Conservation (phyloP, 2,113 vertebrate genomes). For the Myanophis thanlyinensis region DNA sequence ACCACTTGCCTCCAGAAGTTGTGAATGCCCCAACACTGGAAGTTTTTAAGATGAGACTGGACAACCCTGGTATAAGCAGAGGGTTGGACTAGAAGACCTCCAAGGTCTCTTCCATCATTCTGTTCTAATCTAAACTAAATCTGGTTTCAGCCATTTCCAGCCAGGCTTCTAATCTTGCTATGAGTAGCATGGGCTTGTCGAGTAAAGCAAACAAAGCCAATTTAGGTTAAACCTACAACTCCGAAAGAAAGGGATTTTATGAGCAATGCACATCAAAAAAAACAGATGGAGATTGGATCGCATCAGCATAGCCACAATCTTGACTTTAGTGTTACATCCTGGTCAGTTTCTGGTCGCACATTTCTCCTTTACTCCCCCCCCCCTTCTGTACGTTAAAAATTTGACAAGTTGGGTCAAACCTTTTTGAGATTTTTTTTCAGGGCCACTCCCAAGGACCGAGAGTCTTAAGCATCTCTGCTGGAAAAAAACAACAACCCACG, state of each 20-base stretch:
- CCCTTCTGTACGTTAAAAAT: not conserved
- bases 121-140: not conserved
- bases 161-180: conserved; percentile 31
- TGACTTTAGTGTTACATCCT: not conserved
- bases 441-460: no score
- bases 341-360: not conserved
- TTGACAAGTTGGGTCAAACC: not conserved
- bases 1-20: no score
- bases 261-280: not conserved
- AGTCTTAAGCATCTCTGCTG: not conserved
- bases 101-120: no score
- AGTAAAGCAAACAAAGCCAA: conserved; percentile 54
- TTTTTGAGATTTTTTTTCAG: not conserved
- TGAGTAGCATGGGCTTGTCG: conserved; percentile 53
- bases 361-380: not conserved
- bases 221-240: conserved; percentile 52
- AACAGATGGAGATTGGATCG: not conserved
- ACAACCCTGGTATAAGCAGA: no score
- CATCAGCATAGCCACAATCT: not conserved
- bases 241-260: not conserved
- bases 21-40: no score
- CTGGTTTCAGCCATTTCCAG: conserved; percentile 16
- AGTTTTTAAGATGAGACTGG: no score
- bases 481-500: not conserved
- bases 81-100: no score